These are phyloP conservation scores for Manis crassicaudata DNA, from an alignment of 2,797 vertebrate genomes.

Conservation along the genomic window DNA sequence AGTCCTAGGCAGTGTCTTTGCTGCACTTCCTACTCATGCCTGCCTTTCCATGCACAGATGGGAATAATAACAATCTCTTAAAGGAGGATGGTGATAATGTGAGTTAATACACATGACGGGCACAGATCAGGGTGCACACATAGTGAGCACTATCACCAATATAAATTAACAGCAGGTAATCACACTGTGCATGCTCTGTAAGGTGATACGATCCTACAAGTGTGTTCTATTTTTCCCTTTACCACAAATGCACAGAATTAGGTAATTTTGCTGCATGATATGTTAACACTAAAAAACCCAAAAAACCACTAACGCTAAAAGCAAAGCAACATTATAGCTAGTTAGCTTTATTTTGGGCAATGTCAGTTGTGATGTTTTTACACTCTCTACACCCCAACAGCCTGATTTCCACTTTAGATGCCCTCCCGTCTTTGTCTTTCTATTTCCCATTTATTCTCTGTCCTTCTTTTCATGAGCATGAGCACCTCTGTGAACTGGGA, in stretches of 20 bases:
- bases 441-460: background rate
- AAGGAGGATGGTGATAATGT: background rate
- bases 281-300: background rate
- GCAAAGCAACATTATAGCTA: background rate
- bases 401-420: background rate
- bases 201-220: background rate
- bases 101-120: background rate
- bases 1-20: background rate
- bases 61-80: background rate
- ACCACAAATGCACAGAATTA: slow-evolving; percentile 1
- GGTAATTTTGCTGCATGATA: background rate
- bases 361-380: background rate
- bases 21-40: background rate
- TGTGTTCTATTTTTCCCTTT: background rate
- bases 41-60: background rate
- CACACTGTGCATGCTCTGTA: background rate
- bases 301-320: background rate
- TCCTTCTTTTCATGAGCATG: background rate
- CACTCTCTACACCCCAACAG: background rate
- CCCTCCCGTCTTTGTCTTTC: background rate
- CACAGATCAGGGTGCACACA: background rate
- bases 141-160: background rate
- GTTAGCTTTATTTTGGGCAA: background rate
- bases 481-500: background rate
- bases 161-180: background rate